Percentiles rank a stretch among this genome's conserved stretches.
These are phyloP conservation scores for Drosophila triauraria DNA, from an alignment of 1,140 invertebrate species.

Conservation along the genomic window DNA sequence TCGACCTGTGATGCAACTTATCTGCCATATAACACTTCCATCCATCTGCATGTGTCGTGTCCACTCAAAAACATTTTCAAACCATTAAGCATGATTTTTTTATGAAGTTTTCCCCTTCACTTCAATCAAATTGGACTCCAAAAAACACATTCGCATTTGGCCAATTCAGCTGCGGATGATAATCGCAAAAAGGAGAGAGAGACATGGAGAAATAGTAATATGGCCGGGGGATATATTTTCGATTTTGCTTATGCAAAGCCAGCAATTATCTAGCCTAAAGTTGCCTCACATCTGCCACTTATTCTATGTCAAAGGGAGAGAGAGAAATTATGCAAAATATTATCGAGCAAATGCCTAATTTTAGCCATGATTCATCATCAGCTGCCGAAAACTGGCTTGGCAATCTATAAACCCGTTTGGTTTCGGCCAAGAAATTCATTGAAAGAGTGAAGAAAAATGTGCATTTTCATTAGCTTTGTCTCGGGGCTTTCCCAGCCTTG, in stretches of 20 bases:
- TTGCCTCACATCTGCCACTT: conserved; percentile 70
- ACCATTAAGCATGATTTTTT: conserved; percentile 49
- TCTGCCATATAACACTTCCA: conserved; percentile 24
- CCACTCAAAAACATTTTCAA: conserved; percentile 49
- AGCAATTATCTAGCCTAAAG: conserved; percentile 46
- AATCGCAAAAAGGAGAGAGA: conserved; percentile 21
- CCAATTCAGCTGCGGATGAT: conserved; percentile 38
- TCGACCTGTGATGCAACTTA: conserved; percentile 30
- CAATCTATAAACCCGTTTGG: conserved; percentile 70
- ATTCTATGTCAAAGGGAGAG: conserved; percentile 59
- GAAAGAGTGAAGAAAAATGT: conserved; percentile 39
- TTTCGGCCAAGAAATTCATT: conserved; percentile 3
- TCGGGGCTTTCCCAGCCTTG: conserved; percentile 56
- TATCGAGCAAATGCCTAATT: conserved; percentile 62
- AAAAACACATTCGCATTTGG: conserved; percentile 41
- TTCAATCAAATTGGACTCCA: conserved; percentile 47
- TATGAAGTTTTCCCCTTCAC: conserved; percentile 72
- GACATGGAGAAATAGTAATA: conserved; percentile 11
- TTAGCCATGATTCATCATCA: conserved; percentile 72
- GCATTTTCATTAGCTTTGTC: conserved; percentile 62
- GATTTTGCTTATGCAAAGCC: conserved; percentile 69
- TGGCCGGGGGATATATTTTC: conserved; percentile 35
- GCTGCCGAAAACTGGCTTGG: conserved; percentile 35
- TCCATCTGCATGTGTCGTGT: conserved; percentile 33
- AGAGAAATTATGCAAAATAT: conserved; percentile 66